Conservation (phyloP, 2,113 vertebrate species). For the Upupa epops region DNA sequence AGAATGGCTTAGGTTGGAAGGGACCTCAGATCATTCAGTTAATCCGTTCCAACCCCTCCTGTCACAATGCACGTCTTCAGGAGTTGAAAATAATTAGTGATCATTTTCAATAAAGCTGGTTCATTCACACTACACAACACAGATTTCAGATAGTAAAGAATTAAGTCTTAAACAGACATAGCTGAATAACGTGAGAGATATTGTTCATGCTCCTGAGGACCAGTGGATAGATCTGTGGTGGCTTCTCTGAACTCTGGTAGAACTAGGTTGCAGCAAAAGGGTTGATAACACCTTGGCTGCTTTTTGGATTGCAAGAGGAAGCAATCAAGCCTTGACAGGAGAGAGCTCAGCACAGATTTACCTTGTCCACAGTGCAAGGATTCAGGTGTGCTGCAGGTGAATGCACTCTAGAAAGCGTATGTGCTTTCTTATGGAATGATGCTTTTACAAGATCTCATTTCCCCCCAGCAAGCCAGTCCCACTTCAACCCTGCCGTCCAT, state of each 20-base stretch:
- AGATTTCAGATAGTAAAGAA: neutral
- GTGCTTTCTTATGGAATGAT: neutral
- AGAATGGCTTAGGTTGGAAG: too few species aligned
- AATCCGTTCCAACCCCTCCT: too few species aligned
- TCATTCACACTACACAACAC: neutral
- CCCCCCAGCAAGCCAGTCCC: neutral
- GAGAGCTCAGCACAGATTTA: neutral
- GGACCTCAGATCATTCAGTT: too few species aligned
- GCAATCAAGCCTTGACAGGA: neutral
- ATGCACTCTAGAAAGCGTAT: neutral
- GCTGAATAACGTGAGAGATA: neutral
- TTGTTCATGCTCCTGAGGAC: neutral
- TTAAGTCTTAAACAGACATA: neutral
- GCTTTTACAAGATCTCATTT: neutral
- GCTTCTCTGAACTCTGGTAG: neutral
- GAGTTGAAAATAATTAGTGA: neutral
- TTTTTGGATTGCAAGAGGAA: neutral
- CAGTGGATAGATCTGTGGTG: neutral
- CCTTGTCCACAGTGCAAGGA: too few species aligned
- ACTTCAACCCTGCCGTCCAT: neutral
- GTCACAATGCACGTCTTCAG: neutral
- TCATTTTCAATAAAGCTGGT: neutral
- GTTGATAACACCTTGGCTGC: neutral
- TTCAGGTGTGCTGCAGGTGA: too few species aligned
- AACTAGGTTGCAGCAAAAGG: neutral